Percentiles rank a stretch among this genome's conserved stretches.
These are phyloP conservation scores for Apamea epomidion DNA, from an alignment of 2,888 invertebrate genomes.

Conservation along the genomic window DNA sequence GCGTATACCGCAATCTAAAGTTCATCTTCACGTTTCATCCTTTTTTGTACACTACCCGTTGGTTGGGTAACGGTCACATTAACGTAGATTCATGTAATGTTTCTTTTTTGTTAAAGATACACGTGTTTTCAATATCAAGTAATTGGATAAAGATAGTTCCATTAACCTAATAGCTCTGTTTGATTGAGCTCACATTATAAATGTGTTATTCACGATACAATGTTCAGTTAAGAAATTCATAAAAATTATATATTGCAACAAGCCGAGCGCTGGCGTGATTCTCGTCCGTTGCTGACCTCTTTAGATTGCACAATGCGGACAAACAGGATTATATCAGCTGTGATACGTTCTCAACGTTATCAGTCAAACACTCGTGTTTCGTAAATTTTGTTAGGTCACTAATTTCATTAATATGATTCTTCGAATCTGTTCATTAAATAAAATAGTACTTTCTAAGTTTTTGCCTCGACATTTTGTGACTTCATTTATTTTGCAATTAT, in stretches of 20 bases:
- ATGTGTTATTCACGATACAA: neutral
- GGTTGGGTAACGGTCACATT: neutral
- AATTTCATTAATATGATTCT: slow-evolving; percentile 21
- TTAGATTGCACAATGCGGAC: slow-evolving; percentile 51
- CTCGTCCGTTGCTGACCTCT: slow-evolving; percentile 51
- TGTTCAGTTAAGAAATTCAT: slow-evolving; percentile 17
- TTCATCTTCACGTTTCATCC: neutral
- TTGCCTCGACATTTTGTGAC: neutral
- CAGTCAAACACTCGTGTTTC: slow-evolving; percentile 25
- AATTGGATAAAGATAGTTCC: slow-evolving; percentile 6
- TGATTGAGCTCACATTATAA: slow-evolving; percentile 11
- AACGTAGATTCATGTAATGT: neutral
- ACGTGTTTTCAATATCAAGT: slow-evolving; percentile 5
- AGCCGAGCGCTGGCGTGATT: slow-evolving; percentile 1
- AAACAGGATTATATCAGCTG: slow-evolving; percentile 25
- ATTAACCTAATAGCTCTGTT: slow-evolving; percentile 21
- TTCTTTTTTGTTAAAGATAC: neutral
- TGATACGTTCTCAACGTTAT: slow-evolving; percentile 28
- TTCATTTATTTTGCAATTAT: slow-evolving; percentile 30
- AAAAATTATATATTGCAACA: slow-evolving; percentile 12
- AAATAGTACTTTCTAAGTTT: slow-evolving; percentile 4
- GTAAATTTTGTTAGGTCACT: slow-evolving; percentile 28
- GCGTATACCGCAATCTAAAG: neutral
- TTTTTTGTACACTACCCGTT: neutral
- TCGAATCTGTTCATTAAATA: neutral